phyloP scores from a whole-genome alignment of 2,888 invertebrate species.

The Cephus runcator region DNA sequence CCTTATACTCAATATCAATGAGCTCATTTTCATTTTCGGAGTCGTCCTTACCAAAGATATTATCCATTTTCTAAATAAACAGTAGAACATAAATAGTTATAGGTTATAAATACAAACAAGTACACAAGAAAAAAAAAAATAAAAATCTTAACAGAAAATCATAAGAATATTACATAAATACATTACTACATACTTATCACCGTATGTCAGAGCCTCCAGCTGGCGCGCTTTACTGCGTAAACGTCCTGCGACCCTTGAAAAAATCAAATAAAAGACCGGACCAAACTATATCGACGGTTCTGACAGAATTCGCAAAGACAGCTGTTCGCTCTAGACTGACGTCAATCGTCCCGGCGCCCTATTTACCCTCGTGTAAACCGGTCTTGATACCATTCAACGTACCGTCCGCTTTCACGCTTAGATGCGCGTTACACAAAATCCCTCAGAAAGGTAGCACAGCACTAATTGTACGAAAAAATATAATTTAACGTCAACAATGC shows the following conservation, averaged over 20 bases:
- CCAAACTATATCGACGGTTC: not conserved
- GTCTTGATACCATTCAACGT: not conserved
- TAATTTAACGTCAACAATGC: not conserved
- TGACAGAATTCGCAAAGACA: not conserved
- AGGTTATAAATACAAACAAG: not conserved
- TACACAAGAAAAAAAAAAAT: not conserved
- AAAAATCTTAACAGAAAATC: not conserved
- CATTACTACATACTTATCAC: not conserved
- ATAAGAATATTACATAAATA: not conserved
- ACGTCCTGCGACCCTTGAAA: not conserved
- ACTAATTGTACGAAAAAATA: not conserved
- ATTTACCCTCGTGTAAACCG: not conserved
- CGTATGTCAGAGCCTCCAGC: not conserved
- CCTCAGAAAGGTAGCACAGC: not conserved
- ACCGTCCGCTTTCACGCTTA: not conserved
- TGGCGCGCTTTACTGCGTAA: not conserved
- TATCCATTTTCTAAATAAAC: conserved; percentile 40
- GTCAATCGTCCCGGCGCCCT: not conserved
- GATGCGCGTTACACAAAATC: not conserved
- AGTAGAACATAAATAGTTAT: not conserved
- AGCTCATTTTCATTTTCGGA: conserved; percentile 51
- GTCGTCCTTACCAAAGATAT: conserved; percentile 55
- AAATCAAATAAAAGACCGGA: not conserved
- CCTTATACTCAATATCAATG: conserved; percentile 37
- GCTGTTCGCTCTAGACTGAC: not conserved